These are phyloP conservation scores for Odocoileus virginianus DNA, from an alignment of 2,113 vertebrate species.

Conservation along the genomic window DNA sequence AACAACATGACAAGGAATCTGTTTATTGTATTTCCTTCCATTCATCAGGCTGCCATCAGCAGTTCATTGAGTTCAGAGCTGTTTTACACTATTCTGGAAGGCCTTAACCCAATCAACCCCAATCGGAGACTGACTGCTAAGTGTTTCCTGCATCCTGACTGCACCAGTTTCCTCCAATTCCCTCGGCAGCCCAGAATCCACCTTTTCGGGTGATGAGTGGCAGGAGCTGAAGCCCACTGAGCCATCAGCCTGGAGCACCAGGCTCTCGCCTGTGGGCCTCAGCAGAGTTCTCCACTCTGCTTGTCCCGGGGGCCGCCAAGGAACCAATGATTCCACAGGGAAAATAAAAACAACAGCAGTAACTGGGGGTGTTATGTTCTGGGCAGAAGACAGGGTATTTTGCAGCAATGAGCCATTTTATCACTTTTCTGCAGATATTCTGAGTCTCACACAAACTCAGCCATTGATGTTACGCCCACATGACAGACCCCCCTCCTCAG, in stretches of 20 bases:
- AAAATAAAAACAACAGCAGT: neutral
- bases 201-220: neutral
- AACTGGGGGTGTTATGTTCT: neutral
- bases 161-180: constrained; percentile 56
- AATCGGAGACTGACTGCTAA: constrained; percentile 50
- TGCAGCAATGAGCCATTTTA: neutral
- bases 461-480: neutral
- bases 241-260: neutral
- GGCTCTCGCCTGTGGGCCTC: neutral
- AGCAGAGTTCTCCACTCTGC: neutral
- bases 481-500: neutral
- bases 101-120: constrained; percentile 78
- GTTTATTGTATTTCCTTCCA: constrained; percentile 71
- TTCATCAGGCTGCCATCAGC: constrained; percentile 65
- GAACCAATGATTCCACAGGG: neutral
- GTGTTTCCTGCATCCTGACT: constrained; percentile 70
- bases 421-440: neutral
- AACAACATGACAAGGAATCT: constrained; percentile 73
- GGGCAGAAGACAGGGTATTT: neutral
- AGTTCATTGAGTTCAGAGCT: constrained; percentile 75
- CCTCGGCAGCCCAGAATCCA: constrained; percentile 8
- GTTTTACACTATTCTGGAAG: constrained; percentile 62
- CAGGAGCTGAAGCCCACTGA: neutral
- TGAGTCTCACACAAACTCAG: neutral
- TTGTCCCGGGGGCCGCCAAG: neutral